phyloP scores from a whole-genome alignment of 1,140 invertebrate species.

The Lepidurus arcticus region DNA sequence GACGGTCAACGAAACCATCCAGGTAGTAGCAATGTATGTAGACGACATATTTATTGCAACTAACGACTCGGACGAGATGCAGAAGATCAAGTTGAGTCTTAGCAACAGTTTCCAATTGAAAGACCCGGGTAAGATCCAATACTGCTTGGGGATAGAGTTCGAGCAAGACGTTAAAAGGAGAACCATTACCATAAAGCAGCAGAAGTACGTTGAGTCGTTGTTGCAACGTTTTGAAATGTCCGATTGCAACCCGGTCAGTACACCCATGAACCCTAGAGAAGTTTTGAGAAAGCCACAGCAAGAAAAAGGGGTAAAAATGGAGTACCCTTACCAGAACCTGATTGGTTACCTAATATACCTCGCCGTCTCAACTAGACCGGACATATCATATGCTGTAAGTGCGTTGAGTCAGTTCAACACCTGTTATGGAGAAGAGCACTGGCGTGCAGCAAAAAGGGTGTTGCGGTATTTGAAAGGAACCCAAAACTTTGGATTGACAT shows the following conservation, averaged over 20 bases:
- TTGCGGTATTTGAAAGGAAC: slow-evolving; percentile 48
- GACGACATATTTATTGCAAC: slow-evolving; percentile 37
- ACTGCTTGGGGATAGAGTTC: slow-evolving; percentile 42
- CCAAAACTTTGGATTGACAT: slow-evolving; percentile 38
- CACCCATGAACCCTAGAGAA: slow-evolving; percentile 41
- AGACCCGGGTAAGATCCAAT: slow-evolving; percentile 32
- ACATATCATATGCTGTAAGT: slow-evolving; percentile 47
- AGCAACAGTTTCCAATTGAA: slow-evolving; percentile 39
- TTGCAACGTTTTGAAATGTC: slow-evolving; percentile 41
- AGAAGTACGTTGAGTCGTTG: slow-evolving; percentile 38
- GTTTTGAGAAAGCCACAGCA: slow-evolving; percentile 35
- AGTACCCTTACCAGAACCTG: slow-evolving; percentile 41
- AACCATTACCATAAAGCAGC: slow-evolving; percentile 36
- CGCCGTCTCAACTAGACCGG: slow-evolving; percentile 45
- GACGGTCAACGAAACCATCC: background rate
- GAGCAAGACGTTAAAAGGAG: slow-evolving; percentile 30
- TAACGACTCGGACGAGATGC: slow-evolving; percentile 35
- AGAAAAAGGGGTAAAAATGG: slow-evolving; percentile 33
- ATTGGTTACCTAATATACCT: slow-evolving; percentile 47
- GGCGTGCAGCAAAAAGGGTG: slow-evolving; percentile 45
- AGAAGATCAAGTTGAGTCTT: slow-evolving; percentile 36
- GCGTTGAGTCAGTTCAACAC: slow-evolving; percentile 47
- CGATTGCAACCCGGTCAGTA: slow-evolving; percentile 39
- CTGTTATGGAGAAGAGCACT: slow-evolving; percentile 42
- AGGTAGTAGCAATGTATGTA: too few species aligned